phyloP scores from a whole-genome alignment of 2,888 invertebrate species.

The Nemapogon koenigi region DNA sequence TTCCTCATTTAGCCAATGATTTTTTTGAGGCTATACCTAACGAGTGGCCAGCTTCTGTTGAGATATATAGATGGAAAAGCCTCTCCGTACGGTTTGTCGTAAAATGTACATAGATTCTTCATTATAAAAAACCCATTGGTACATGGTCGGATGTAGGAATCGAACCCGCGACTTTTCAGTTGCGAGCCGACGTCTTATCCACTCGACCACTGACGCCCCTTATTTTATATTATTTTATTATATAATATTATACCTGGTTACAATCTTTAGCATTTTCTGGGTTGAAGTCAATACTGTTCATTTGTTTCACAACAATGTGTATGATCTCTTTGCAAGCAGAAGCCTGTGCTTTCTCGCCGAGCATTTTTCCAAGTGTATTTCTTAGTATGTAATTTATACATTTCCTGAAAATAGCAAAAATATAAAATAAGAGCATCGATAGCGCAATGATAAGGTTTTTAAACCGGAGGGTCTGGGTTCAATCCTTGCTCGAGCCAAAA shows the following conservation, averaged over 20 bases:
- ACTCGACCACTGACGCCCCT: background rate
- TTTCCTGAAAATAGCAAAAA: slow-evolving; percentile 66
- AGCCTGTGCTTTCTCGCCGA: slow-evolving; percentile 96
- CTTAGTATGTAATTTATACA: slow-evolving; percentile 96
- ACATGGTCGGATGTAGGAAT: too few relatives aligned
- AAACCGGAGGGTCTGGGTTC: background rate
- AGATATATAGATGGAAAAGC: too few relatives aligned
- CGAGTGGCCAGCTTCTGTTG: too few relatives aligned
- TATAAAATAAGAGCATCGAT: too few relatives aligned
- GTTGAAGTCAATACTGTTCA: slow-evolving; percentile 93
- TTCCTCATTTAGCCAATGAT: too few relatives aligned
- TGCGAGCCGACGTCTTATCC: background rate
- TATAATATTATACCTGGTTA: slow-evolving; percentile 63
- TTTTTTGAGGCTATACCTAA: too few relatives aligned
- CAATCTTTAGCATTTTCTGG: slow-evolving; percentile 92
- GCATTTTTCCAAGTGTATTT: slow-evolving; percentile 89
- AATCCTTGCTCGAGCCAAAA: too few relatives aligned
- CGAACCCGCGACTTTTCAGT: background rate
- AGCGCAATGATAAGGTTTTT: background rate
- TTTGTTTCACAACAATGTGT: slow-evolving; percentile 89
- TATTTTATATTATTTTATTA: slow-evolving; percentile 4
- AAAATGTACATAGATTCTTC: too few relatives aligned
- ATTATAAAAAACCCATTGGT: too few relatives aligned
- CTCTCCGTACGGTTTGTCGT: too few relatives aligned
- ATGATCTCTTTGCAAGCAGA: slow-evolving; percentile 95